These are phyloP conservation scores for Chaenogobius annularis DNA, from an alignment of 2,113 vertebrate genomes.

Conservation along the genomic window DNA sequence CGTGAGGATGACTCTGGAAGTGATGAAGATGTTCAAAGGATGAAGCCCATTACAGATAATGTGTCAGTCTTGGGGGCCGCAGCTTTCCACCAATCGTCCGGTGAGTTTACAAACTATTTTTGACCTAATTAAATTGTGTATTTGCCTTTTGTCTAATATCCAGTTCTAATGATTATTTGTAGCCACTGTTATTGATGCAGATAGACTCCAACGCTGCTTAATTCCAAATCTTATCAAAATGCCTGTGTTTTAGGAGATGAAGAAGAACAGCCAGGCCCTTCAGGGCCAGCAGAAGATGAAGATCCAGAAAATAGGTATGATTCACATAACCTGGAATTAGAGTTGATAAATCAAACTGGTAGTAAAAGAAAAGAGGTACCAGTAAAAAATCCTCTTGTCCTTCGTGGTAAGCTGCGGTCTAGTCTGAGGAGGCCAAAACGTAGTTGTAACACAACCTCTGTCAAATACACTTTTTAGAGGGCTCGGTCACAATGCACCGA, in stretches of 20 bases:
- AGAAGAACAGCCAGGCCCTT: constrained; percentile 81
- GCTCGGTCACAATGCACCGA: constrained; percentile 17
- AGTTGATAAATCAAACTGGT: constrained; percentile 83
- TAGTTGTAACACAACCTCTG: constrained; percentile 76
- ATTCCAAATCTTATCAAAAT: not conserved
- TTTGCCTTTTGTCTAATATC: not conserved
- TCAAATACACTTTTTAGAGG: constrained; percentile 77
- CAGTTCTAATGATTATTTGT: not conserved
- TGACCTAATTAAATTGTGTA: not conserved
- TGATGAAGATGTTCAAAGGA: constrained; percentile 89
- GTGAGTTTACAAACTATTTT: constrained; percentile 64
- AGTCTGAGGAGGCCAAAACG: constrained; percentile 67
- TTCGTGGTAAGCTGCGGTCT: constrained; percentile 75
- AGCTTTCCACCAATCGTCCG: constrained; percentile 90
- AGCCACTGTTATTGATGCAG: not conserved
- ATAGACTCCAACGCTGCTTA: not conserved
- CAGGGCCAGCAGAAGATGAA: constrained; percentile 82
- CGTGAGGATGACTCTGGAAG: constrained; percentile 75
- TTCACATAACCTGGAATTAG: constrained; percentile 75
- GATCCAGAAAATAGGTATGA: constrained; percentile 99
- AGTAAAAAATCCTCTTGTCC: constrained; percentile 71
- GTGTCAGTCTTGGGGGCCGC: constrained; percentile 76
- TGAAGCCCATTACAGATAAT: constrained; percentile 87
- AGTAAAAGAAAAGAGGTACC: constrained; percentile 78
- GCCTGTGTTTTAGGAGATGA: constrained; percentile 82